These are phyloP conservation scores for Trochalopteron elliotii DNA, from an alignment of 2,113 vertebrate genomes.

Conservation along the genomic window DNA sequence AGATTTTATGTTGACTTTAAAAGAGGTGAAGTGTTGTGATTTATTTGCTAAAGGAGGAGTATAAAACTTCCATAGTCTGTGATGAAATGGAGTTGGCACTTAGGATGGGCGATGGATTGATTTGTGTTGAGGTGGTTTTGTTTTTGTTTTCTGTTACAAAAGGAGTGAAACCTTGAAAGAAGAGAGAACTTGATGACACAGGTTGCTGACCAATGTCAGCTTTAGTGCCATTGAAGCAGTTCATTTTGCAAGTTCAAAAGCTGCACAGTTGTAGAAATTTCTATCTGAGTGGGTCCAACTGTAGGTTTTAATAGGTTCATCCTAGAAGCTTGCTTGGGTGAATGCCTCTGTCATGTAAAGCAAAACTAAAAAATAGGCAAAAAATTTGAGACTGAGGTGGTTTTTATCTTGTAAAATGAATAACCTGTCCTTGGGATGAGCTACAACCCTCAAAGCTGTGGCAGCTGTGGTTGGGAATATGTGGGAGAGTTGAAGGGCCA, in stretches of 20 bases:
- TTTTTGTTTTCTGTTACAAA: background rate
- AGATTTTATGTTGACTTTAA: background rate
- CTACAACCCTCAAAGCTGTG: background rate
- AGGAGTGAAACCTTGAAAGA: background rate
- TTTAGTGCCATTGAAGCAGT: background rate
- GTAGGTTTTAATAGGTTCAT: background rate
- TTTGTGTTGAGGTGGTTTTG: background rate
- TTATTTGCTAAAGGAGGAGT: background rate
- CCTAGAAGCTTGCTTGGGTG: background rate
- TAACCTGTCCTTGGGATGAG: rapidly evolving
- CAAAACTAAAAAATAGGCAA: background rate
- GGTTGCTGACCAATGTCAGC: background rate
- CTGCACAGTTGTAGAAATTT: background rate
- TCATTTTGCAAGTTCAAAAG: background rate
- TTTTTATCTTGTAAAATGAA: background rate
- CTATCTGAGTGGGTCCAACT: background rate
- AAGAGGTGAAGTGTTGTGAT: background rate
- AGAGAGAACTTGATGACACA: background rate
- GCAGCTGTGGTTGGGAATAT: background rate
- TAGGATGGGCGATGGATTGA: background rate
- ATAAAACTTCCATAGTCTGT: background rate
- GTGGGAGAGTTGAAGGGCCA: background rate
- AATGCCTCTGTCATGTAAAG: background rate
- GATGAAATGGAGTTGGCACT: background rate
- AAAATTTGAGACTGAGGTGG: background rate